phyloP scores from a whole-genome alignment of 2,113 vertebrate species.

The Pholis gunnellus region DNA sequence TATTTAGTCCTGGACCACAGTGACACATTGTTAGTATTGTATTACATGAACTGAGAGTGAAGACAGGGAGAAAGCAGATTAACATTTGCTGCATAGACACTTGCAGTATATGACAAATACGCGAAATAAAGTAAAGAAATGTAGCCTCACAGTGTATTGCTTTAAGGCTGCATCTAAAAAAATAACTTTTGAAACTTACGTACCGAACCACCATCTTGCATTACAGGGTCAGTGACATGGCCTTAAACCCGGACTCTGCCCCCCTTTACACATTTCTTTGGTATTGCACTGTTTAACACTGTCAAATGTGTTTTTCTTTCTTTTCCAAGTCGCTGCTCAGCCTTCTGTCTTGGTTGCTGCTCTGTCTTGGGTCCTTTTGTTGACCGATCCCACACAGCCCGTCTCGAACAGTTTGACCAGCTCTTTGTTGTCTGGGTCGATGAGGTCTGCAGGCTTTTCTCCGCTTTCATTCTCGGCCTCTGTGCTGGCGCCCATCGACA shows the following conservation, averaged over 20 bases:
- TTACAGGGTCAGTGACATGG: neutral
- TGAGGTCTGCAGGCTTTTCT: conserved; percentile 91
- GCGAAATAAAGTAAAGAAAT: conserved; percentile 31
- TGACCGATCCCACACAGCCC: conserved; percentile 73
- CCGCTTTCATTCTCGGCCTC: conserved; percentile 88
- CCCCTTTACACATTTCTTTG: neutral
- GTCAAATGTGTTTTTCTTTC: neutral
- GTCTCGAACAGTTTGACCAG: conserved; percentile 87
- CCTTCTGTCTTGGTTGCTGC: neutral
- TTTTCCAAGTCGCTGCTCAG: neutral
- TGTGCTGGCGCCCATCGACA: conserved; percentile 88
- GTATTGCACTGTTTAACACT: neutral
- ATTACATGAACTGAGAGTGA: conserved; percentile 9
- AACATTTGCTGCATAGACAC: conserved; percentile 20
- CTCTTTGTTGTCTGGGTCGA: conserved; percentile 91
- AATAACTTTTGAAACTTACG: conserved; percentile 27
- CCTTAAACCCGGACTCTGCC: neutral
- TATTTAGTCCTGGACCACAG: neutral
- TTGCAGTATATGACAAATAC: conserved; percentile 14
- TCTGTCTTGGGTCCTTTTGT: neutral
- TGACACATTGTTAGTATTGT: conserved; percentile 12
- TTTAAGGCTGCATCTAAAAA: neutral
- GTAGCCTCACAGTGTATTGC: neutral
- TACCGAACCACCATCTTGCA: conserved; percentile 10
- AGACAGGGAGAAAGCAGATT: neutral